These are phyloP conservation scores for Busseola fusca DNA, from an alignment of 2,888 invertebrate genomes.

Conservation along the genomic window DNA sequence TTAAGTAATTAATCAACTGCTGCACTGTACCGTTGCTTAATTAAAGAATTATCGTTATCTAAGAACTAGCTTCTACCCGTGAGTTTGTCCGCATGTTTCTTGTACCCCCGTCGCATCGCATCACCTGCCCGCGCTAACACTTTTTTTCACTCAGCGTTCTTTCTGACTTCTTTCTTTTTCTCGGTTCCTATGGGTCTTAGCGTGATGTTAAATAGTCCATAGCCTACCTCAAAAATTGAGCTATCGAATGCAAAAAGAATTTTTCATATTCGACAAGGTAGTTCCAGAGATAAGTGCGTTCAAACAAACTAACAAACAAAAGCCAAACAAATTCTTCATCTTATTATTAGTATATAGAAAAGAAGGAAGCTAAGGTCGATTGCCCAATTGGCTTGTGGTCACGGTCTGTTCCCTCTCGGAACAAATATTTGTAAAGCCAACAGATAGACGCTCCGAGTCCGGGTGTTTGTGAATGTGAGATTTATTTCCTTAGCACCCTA, in stretches of 20 bases:
- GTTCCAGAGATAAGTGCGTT: no score
- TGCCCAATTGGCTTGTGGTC: conserved; percentile 22
- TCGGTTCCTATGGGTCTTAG: neutral
- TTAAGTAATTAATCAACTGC: neutral
- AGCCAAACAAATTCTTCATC: neutral
- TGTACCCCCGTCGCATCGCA: neutral
- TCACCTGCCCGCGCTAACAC: neutral
- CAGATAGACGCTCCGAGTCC: conserved; percentile 1
- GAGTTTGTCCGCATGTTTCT: neutral
- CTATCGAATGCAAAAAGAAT: neutral
- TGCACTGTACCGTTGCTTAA: neutral
- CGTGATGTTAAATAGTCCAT: no score
- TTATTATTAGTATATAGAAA: neutral
- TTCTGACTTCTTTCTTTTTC: neutral
- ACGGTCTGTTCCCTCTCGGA: conserved; percentile 12
- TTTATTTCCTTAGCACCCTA: conserved; percentile 14
- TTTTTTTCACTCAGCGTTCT: neutral
- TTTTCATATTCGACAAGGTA: neutral
- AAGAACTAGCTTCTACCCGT: neutral
- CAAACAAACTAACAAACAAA: no score
- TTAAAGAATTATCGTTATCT: neutral
- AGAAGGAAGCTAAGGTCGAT: conserved; percentile 18
- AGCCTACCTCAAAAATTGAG: neutral
- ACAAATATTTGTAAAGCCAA: conserved; percentile 32
- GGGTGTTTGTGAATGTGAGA: conserved; percentile 27